Percentiles rank a stretch among this genome's conserved stretches.
Conservation (phyloP, 2,888 invertebrate genomes). For the Parthenolecanium corni region DNA sequence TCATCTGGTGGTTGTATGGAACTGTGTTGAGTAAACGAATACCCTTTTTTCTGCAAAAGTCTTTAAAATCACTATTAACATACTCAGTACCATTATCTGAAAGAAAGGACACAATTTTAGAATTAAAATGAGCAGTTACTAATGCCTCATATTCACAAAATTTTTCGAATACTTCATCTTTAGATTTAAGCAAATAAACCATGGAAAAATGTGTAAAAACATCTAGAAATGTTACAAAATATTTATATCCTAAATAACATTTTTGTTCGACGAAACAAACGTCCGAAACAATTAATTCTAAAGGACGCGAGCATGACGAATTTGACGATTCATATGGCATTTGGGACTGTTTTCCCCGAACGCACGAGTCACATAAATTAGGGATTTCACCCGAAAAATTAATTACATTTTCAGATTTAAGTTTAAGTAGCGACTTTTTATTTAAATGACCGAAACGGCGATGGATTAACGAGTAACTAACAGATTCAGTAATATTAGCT, state of each 20-base stretch:
- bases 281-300: not conserved
- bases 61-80: not conserved
- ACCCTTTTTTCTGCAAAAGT: not conserved
- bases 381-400: not conserved
- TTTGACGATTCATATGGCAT: not conserved
- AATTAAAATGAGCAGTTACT: not conserved
- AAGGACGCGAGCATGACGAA: not conserved
- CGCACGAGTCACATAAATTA: not conserved
- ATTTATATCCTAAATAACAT: not conserved
- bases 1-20: not conserved
- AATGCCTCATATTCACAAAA: not conserved
- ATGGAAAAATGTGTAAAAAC: not conserved
- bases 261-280: not conserved
- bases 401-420: not conserved
- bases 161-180: not conserved
- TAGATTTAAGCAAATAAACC: not conserved
- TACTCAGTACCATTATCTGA: not conserved
- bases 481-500: not conserved
- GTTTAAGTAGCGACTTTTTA: not conserved
- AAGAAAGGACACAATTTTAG: not conserved
- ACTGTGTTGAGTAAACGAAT: not conserved
- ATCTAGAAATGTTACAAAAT: not conserved
- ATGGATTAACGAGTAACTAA: not conserved
- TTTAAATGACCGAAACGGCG: not conserved
- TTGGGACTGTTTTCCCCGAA: not conserved